These are phyloP conservation scores for Andrena haemorrhoa DNA, from an alignment of 2,888 invertebrate genomes.

Conservation along the genomic window DNA sequence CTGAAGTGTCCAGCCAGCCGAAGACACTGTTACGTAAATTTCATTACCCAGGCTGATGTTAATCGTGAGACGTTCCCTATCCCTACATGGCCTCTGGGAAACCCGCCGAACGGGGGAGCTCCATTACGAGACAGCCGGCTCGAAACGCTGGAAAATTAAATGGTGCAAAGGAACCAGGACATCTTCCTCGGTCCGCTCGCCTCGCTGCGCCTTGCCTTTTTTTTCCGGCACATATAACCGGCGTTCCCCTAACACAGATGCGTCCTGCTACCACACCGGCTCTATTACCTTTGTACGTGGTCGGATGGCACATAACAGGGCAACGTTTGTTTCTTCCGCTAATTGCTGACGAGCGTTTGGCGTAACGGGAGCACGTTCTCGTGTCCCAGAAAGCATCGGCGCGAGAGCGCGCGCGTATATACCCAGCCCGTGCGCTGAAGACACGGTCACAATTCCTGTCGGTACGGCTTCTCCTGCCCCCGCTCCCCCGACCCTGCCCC, in stretches of 20 bases:
- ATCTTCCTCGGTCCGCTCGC: constrained; percentile 51
- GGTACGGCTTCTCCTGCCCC: constrained; percentile 24
- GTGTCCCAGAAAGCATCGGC: constrained; percentile 72
- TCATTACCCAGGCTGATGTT: no score
- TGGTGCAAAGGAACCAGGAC: constrained; percentile 55
- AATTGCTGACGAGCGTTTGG: constrained; percentile 80
- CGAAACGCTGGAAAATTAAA: constrained; percentile 9
- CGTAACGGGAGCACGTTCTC: constrained; percentile 77
- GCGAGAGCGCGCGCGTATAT: constrained; percentile 8
- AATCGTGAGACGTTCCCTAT: no score
- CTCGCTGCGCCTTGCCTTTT: constrained; percentile 32
- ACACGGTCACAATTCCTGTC: constrained; percentile 31
- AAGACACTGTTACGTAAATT: no score
- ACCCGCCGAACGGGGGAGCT: no score
- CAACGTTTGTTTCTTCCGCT: constrained; percentile 79
- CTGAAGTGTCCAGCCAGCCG: no score
- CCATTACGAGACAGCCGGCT: no score
- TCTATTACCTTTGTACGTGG: constrained; percentile 64
- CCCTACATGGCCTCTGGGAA: no score
- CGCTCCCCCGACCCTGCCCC: neutral
- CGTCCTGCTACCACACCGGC: constrained; percentile 36
- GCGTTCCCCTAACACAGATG: constrained; percentile 26
- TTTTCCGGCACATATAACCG: constrained; percentile 56
- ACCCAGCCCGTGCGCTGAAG: constrained; percentile 14
- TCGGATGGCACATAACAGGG: constrained; percentile 74